A percentile compares a stretch with the other conserved stretches of the same genome.
phyloP scores from a whole-genome alignment of 2,797 vertebrate genomes.

The Syngnathus rostellatus region DNA sequence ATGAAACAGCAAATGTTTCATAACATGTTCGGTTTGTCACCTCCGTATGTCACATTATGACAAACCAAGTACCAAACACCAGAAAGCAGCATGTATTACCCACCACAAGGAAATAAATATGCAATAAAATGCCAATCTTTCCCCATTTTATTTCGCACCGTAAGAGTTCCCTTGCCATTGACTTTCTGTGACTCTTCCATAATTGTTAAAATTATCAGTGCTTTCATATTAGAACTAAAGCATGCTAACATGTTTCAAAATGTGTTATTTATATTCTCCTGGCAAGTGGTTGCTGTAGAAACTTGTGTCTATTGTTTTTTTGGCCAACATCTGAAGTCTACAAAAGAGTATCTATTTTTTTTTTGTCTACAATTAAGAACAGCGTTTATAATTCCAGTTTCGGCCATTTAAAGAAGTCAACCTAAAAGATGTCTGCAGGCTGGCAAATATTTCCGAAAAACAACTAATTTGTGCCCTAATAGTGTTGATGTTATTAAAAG shows the following conservation, averaged over 20 bases:
- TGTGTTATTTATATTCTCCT: not conserved
- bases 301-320: not conserved
- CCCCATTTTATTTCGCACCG: slow-evolving; percentile 22
- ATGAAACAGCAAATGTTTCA: not conserved
- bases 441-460: not conserved
- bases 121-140: slow-evolving; percentile 39
- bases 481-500: not conserved
- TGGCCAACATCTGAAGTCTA: not conserved
- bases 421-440: not conserved
- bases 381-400: not conserved
- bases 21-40: not conserved
- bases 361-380: not conserved
- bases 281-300: not conserved
- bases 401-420: not conserved
- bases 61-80: not conserved
- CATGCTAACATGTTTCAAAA: not conserved
- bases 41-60: not conserved
- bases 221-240: not conserved
- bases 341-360: not conserved
- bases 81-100: slow-evolving; percentile 13
- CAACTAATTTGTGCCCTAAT: not conserved
- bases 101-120: slow-evolving; percentile 13
- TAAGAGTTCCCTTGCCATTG: slow-evolving; percentile 19
- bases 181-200: slow-evolving; percentile 11
- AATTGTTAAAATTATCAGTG: not conserved